These are phyloP conservation scores for Ostrea edulis DNA, from an alignment of 1,140 invertebrate genomes.

Conservation along the genomic window DNA sequence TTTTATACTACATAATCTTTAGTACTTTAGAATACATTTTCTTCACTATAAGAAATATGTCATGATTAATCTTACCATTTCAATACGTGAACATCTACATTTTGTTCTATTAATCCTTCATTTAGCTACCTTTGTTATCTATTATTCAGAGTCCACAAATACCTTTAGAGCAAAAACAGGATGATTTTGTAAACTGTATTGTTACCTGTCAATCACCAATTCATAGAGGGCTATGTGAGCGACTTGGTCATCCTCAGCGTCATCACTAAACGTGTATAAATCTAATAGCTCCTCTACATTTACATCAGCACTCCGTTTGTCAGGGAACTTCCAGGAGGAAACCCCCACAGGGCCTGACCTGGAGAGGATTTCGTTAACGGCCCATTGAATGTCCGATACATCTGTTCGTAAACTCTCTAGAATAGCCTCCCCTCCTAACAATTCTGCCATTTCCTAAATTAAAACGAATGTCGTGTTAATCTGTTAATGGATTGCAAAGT, in stretches of 20 bases:
- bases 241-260: slow-evolving; percentile 76
- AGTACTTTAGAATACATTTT: no score
- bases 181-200: background rate
- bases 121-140: no score
- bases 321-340: slow-evolving; percentile 79
- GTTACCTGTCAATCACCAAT: slow-evolving; percentile 78
- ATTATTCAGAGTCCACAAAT: no score
- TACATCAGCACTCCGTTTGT: slow-evolving; percentile 74
- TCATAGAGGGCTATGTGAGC: slow-evolving; percentile 78
- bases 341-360: slow-evolving; percentile 70
- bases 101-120: no score
- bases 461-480: no score
- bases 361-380: slow-evolving; percentile 73
- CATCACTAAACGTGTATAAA: slow-evolving; percentile 71
- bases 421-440: slow-evolving; percentile 73
- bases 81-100: no score
- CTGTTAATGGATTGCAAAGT: no score
- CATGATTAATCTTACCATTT: no score
- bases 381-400: slow-evolving; percentile 75
- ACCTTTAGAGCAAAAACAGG: background rate
- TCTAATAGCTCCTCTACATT: slow-evolving; percentile 76
- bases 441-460: slow-evolving; percentile 70
- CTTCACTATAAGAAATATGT: no score
- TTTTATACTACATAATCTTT: no score
- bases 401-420: slow-evolving; percentile 77